Evolutionary conservation across 1,140 invertebrate species (phyloP).

Genomic region (Lasioglossum baleicum): DNA sequence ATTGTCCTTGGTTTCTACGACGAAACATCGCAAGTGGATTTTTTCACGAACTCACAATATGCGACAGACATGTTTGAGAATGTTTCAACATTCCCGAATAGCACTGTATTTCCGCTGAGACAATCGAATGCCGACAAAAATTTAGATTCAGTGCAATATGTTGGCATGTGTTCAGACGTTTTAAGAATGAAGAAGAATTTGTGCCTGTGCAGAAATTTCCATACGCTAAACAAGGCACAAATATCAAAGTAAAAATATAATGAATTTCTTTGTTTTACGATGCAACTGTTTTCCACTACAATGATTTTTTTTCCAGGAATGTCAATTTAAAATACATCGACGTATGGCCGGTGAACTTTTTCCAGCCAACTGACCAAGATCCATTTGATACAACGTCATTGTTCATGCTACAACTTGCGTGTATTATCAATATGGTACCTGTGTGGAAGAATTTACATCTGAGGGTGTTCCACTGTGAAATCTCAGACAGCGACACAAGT

Average conservation of each 20-base stretch:
- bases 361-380: slow-evolving; percentile 87
- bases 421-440: slow-evolving; percentile 96
- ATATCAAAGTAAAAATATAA: slow-evolving; percentile 82
- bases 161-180: slow-evolving; percentile 92
- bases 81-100: slow-evolving; percentile 65
- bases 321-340: slow-evolving; percentile 91
- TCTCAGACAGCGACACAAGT: slow-evolving; percentile 71
- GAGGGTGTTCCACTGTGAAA: slow-evolving; percentile 91
- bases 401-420: slow-evolving; percentile 98
- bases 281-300: neutral
- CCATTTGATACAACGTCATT: slow-evolving; percentile 92
- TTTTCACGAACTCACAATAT: slow-evolving; percentile 82
- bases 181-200: slow-evolving; percentile 97
- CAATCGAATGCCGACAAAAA: slow-evolving; percentile 64
- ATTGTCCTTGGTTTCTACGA: slow-evolving; percentile 95
- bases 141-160: slow-evolving; percentile 85
- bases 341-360: slow-evolving; percentile 97
- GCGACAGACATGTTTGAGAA: slow-evolving; percentile 74
- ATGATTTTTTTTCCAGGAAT: slow-evolving; percentile 74
- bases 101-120: slow-evolving; percentile 76
- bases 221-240: slow-evolving; percentile 87
- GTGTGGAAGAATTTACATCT: slow-evolving; percentile 90
- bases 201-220: slow-evolving; percentile 95
- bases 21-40: slow-evolving; percentile 86
- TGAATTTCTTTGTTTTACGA: slow-evolving; percentile 17